Base-by-base conservation (phyloP, 2,113 vertebrate genomes). In the Jacana jacana region DNA sequence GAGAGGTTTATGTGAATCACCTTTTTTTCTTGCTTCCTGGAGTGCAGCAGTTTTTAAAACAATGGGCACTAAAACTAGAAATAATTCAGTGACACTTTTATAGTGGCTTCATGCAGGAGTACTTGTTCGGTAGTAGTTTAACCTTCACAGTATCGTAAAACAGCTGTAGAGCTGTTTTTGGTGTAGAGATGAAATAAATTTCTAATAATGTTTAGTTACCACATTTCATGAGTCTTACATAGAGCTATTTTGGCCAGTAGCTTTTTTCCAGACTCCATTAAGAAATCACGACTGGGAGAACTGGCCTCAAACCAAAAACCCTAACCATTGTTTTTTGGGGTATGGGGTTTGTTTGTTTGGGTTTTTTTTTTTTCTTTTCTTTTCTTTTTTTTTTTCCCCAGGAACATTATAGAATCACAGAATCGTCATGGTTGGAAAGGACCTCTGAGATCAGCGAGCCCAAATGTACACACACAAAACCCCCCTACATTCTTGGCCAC, bases 61-160 rank as follows among this genome's bases (percentile, higher is more conserved):
- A 91, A 81, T 31, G 0, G 49, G 84, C 73, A 89, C 86, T 96
- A 96, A 97, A 97, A 95, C 91, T 89, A 95, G 81, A 95, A 95
- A 93, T 96, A 95, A 94, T 77, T 97, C 94, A 77, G 72, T 94
- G 96, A 89, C 93, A 94, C 54, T 96, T 97, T 94, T 92, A 94
- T 91, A 91, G 95, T 72, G 91, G 88, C 88, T 0, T 1, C 70
- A 72, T 76, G 91, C 95, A 94, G 77, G 70, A 96, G 78, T 94
- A 84, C 86, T 93, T 89, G 77, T 89, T 94, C 76, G 0, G 3
- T 87, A 90, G 92, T 60, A 86, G 69, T 85, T 96, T 92, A 96
- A 96, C 95, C 83, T 96, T 97, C 83, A 80, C 33, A 31, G 63
- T 70, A 79, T 81, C 88, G 35, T 97, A 94, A 97, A 96, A 61